A percentile compares a stretch with the other conserved stretches of the same genome.
Evolutionary conservation across 2,113 vertebrate species (phyloP).

Genomic region (Leptobrachium leishanense): DNA sequence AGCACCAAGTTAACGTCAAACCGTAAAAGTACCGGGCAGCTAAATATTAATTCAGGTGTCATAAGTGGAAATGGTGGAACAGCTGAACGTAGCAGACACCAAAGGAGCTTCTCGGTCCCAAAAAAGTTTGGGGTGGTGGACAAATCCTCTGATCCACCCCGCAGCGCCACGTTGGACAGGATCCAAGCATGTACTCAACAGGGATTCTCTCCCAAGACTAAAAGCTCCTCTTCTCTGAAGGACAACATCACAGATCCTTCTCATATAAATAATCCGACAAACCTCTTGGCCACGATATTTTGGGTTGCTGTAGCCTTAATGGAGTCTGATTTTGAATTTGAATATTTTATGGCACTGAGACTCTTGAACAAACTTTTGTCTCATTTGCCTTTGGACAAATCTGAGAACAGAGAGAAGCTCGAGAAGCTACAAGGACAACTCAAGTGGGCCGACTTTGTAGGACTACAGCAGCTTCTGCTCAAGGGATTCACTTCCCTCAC

Average conservation of each 20-base stretch:
- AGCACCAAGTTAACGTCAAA: constrained; percentile 87
- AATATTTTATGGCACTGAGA: constrained; percentile 93
- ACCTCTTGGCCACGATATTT: constrained; percentile 92
- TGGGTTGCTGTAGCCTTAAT: constrained; percentile 96
- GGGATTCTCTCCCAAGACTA: constrained; percentile 75
- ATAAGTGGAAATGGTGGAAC: constrained; percentile 70
- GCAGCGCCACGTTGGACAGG: constrained; percentile 92
- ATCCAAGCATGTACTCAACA: constrained; percentile 95
- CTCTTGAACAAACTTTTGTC: constrained; percentile 89
- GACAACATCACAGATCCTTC: constrained; percentile 87
- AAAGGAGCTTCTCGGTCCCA: constrained; percentile 95
- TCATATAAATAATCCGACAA: constrained; percentile 88
- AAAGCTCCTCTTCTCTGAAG: constrained; percentile 86
- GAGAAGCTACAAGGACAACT: constrained; percentile 96
- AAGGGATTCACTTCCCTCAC: constrained; percentile 96
- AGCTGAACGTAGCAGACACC: constrained; percentile 84
- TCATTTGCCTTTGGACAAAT: constrained; percentile 89
- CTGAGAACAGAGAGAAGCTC: constrained; percentile 90
- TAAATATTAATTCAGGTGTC: constrained; percentile 83
- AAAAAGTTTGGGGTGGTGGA: constrained; percentile 95
- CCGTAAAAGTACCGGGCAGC: constrained; percentile 92
- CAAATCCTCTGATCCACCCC: constrained; percentile 83
- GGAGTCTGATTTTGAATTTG: constrained; percentile 98
- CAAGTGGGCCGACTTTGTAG: constrained; percentile 93
- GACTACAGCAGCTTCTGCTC: constrained; percentile 91